Percentiles rank a stretch among this genome's conserved stretches.
Conservation (phyloP, 2,113 vertebrate genomes). For the Nothobranchius kuhntae region DNA sequence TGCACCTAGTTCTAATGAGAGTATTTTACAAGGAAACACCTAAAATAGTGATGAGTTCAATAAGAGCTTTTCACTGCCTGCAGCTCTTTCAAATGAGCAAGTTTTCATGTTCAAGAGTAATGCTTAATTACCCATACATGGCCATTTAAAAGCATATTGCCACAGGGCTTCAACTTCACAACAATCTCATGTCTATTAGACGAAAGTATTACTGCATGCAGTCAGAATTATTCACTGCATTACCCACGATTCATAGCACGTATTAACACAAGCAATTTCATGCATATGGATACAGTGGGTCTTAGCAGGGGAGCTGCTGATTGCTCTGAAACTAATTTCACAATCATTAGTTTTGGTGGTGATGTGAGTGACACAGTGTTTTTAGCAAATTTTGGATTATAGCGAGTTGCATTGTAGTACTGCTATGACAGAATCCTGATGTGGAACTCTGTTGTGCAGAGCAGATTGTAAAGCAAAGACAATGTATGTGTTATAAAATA, state of each 20-base stretch:
- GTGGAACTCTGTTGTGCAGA: slow-evolving; percentile 2
- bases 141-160: slow-evolving; percentile 91
- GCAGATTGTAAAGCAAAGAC: neutral
- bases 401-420: slow-evolving; percentile 46
- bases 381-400: slow-evolving; percentile 64
- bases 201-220: slow-evolving; percentile 92
- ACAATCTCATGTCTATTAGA: slow-evolving; percentile 86
- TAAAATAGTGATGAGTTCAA: slow-evolving; percentile 64
- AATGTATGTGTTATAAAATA: neutral
- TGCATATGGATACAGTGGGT: slow-evolving; percentile 99
- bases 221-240: slow-evolving; percentile 92
- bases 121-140: slow-evolving; percentile 87
- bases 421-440: slow-evolving; percentile 25
- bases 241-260: slow-evolving; percentile 94
- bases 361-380: slow-evolving; percentile 65
- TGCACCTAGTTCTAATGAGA: slow-evolving; percentile 58
- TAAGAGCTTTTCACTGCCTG: slow-evolving; percentile 69
- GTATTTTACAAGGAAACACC: slow-evolving; percentile 48
- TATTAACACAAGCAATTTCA: slow-evolving; percentile 99
- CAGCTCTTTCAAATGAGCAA: slow-evolving; percentile 81
- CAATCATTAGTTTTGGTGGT: slow-evolving; percentile 96
- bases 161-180: slow-evolving; percentile 85
- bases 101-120: slow-evolving; percentile 86
- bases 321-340: slow-evolving; percentile 99
- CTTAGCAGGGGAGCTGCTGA: slow-evolving; percentile 92